These are phyloP conservation scores for Acipenser transmontanus DNA, from an alignment of 2,797 vertebrate species.

Conservation along the genomic window DNA sequence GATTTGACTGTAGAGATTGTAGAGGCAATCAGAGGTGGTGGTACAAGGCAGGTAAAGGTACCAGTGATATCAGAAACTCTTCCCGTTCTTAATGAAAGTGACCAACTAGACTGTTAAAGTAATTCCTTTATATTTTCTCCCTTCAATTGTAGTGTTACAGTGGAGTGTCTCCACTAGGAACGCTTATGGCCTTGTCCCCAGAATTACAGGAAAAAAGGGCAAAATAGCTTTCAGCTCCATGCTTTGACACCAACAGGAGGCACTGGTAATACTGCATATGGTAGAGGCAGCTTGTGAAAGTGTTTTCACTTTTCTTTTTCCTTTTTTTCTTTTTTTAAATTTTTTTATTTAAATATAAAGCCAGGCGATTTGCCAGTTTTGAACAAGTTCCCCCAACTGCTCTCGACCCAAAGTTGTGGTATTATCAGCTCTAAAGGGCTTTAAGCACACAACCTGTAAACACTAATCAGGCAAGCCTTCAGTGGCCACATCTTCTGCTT, in stretches of 20 bases:
- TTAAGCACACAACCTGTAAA: constrained; percentile 61
- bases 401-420: constrained; percentile 71
- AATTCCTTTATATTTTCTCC: constrained; percentile 61
- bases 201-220: constrained; percentile 45
- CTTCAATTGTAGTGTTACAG: constrained; percentile 67
- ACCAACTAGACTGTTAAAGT: constrained; percentile 58
- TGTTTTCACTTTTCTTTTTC: too few relatives aligned
- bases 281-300: constrained; percentile 62
- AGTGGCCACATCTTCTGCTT: constrained; percentile 36
- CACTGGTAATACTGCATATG: constrained; percentile 77
- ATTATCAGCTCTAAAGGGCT: constrained; percentile 64
- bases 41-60: constrained; percentile 51
- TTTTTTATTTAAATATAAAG: constrained; percentile 23
- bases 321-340: not conserved
- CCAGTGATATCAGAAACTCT: constrained; percentile 53
- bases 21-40: constrained; percentile 52
- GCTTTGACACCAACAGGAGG: constrained; percentile 41
- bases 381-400: constrained; percentile 45
- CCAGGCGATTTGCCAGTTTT: constrained; percentile 1
- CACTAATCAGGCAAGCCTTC: constrained; percentile 68
- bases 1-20: constrained; percentile 51
- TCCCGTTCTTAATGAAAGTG: constrained; percentile 63
- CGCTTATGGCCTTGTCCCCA: constrained; percentile 16
- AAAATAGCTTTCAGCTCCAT: constrained; percentile 58
- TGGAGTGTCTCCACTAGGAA: constrained; percentile 42